Base-by-base conservation (phyloP, 2,888 invertebrate genomes). In the Nasonovia ribisnigri region DNA sequence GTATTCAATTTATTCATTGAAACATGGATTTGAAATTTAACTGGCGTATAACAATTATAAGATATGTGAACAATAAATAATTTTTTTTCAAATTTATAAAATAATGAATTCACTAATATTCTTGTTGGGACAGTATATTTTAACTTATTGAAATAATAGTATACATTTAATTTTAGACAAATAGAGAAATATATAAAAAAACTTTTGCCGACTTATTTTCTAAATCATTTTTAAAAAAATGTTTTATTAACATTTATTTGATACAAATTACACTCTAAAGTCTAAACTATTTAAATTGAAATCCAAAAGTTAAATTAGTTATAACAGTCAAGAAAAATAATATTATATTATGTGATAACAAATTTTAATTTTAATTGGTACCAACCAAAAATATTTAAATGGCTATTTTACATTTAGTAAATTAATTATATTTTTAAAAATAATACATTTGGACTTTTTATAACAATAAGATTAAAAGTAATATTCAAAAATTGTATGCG, bases 41-140 rank as follows among this genome's bases (percentile, higher is more conserved):
- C 36, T 16, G 4, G 13, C 20, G 36, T 36, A n/a, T 67, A 36
- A 36, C 0, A 67, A 36, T 16, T 67, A 67, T 67, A 67, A 67
- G 16, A n/a, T n/a, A n/a, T 1, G 5, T n/a, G 0, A 60, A 2
- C 10, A n/a, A 67, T n/a, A 13, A 1, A n/a, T n/a, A 0, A 29
- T 60, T 67, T 13, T 51, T 60, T 60, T 29, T n/a, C 0, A 67
- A 67, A n/a, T 77, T 36, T 36, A 5, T 77, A 36, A 77, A 20
- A 60, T 29, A 29, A 60, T 29, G 29, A 60, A 60, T 29, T 29
- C 8, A 60, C 2, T 60, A 36, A 36, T 77, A 77, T 77, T 77
- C n/a, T 67, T n/a, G 13, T 67, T 13, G 10, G 29, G 6, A 24
- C 24, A 67, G 16, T 67, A 67, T 54, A n/a, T 13, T 13, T n/a